Percentiles rank a stretch among this genome's conserved stretches.
These are phyloP conservation scores for Eubucco bourcierii DNA, from an alignment of 2,113 vertebrate genomes.

Conservation along the genomic window DNA sequence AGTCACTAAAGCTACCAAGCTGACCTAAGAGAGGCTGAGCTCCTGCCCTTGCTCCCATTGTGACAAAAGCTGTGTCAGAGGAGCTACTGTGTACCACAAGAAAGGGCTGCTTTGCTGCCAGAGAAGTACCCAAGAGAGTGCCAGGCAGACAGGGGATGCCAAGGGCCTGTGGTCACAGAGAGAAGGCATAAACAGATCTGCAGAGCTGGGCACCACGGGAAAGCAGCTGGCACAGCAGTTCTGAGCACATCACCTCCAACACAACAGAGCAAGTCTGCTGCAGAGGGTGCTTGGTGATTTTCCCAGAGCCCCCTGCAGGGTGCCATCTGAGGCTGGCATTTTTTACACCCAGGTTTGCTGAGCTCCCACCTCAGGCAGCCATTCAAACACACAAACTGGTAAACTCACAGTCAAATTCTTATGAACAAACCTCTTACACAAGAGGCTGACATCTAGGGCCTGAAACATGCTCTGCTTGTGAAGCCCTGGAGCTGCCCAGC, in stretches of 20 bases:
- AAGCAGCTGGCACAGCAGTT: not conserved
- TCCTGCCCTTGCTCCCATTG: not conserved
- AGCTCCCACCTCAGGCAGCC: not conserved
- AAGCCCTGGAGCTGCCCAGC: not conserved
- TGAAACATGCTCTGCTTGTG: not conserved
- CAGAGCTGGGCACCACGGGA: not conserved
- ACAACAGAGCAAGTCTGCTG: not conserved
- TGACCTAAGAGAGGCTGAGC: not conserved
- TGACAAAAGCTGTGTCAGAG: not conserved
- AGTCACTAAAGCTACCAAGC: not conserved
- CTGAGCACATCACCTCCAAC: not conserved
- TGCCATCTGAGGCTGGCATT: not conserved
- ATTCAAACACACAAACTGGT: not conserved
- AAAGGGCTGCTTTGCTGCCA: not conserved
- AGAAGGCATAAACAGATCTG: not conserved
- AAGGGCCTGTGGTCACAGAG: not conserved
- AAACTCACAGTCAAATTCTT: not conserved
- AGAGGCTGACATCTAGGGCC: not conserved
- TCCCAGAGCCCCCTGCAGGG: not conserved
- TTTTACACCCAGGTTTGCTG: not conserved
- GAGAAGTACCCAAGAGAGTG: not conserved
- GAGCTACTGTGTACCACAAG: not conserved
- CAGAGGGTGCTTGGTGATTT: not conserved
- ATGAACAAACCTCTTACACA: not conserved
- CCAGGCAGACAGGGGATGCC: not conserved